Base-by-base conservation (phyloP, 1,140 invertebrate species). In the Proctacanthus coquilletti region DNA sequence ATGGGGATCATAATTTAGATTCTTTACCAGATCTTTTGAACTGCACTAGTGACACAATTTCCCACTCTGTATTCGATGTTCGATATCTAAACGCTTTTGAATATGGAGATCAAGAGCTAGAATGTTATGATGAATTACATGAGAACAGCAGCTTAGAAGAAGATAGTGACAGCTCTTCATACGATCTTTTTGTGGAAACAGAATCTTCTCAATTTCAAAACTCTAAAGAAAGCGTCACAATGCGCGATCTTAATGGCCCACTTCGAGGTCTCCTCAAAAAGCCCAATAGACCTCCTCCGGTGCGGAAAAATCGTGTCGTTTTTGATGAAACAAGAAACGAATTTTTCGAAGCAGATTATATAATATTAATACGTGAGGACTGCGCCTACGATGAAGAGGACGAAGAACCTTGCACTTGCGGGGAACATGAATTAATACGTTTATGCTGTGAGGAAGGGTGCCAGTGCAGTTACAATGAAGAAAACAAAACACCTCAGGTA, bases 271-370 rank as follows among this genome's bases (percentile, higher is more conserved):
- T 60, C 25, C 43, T 60, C 11, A 60, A 60, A 39, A 58, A 58
- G 40, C 56, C 57, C 5, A 60, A 60, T 49, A 45, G 56, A 10
- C 54, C 56, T 42, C 52, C 56, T 34, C 49, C 56, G 8, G 42
- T 45, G 11, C 47, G 56, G 5, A 80, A 81, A 51, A 71, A 80
- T 53, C 71, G 82, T n/a, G 83, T 87, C 1, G 73, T 82, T 9
- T 85, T 87, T 46, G 80, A 85, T 53, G 83, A 87, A 61, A 80
- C 77, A 42, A 69, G 78, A 15, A 87, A 87, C 61, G 80, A 84
- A 58, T 85, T 84, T 60, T 85, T 85, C 54, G 83, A 85, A 39
- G 81, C 82, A 2, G 82, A 87, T 61, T 87, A 87, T 49, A 84
- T 87, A 43, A 85, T 87, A 47, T 62, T 85, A 17, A 83, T 85